These are phyloP conservation scores for Oscheius sp. DNA, from an alignment of 2,888 invertebrate genomes.

Conservation along the genomic window DNA sequence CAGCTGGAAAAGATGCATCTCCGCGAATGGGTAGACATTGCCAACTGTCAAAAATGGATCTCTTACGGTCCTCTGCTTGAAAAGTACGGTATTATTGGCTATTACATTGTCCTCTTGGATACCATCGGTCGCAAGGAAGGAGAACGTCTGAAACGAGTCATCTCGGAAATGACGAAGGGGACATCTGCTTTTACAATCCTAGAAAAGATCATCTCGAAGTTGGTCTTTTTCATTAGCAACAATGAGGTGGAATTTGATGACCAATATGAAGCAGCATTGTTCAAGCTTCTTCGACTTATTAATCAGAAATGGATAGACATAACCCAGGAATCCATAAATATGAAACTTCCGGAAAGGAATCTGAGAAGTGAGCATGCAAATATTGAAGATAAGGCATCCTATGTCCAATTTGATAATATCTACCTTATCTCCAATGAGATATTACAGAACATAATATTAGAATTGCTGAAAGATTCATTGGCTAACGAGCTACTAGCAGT, in stretches of 20 bases:
- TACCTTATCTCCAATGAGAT: neutral
- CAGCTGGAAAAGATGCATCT: neutral
- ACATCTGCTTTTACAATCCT: neutral
- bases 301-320: neutral
- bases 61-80: neutral
- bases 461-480: neutral
- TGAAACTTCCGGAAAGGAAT: neutral
- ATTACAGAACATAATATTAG: neutral
- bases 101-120: constrained; percentile 17
- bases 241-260: constrained; percentile 6
- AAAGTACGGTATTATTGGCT: constrained; percentile 14
- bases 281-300: neutral
- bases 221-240: constrained; percentile 9
- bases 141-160: neutral
- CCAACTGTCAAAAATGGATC: constrained; percentile 24
- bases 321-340: neutral
- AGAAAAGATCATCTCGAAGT: constrained; percentile 4
- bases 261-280: neutral
- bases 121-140: neutral
- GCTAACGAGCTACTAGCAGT: neutral
- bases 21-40: constrained; percentile 16
- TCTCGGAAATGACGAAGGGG: neutral
- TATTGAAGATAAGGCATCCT: neutral
- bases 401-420: neutral
- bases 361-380: neutral